Percentiles rank a stretch among this genome's conserved stretches.
Evolutionary conservation across 2,113 vertebrate genomes (phyloP).

Genomic region (Riparia riparia): DNA sequence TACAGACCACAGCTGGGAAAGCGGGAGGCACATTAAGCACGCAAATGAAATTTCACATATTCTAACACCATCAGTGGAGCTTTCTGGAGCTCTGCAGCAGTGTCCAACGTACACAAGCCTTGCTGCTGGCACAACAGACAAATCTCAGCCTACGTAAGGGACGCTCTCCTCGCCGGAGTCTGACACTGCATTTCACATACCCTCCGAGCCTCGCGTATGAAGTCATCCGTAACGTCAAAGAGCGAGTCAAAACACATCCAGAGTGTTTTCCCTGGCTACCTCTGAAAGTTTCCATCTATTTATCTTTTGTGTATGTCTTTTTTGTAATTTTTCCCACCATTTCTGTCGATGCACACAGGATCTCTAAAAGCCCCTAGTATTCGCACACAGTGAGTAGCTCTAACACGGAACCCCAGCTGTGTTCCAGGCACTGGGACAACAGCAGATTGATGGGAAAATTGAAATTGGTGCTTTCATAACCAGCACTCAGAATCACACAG

Average conservation of each 20-base stretch:
- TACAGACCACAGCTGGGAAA: background rate
- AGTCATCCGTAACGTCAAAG: background rate
- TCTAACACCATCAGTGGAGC: background rate
- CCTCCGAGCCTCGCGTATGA: background rate
- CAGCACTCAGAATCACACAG: background rate
- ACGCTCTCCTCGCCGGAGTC: background rate
- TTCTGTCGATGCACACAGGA: background rate
- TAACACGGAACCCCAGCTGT: background rate
- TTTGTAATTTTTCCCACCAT: background rate
- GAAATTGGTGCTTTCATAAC: background rate
- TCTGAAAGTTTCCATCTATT: background rate
- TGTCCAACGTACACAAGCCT: background rate
- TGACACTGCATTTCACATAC: background rate
- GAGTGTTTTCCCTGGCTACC: background rate
- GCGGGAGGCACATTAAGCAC: background rate
- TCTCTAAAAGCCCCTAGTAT: background rate
- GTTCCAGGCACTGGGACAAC: background rate
- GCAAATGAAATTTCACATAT: background rate
- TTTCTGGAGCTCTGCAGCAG: background rate
- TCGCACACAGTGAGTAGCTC: rapidly evolving
- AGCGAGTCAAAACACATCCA: background rate
- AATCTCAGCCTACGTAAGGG: background rate
- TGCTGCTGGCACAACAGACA: background rate
- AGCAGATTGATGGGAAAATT: background rate
- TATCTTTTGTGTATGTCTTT: rapidly evolving